Conservation (phyloP, 2,113 vertebrate genomes). For the Cyanoderma ruficeps region DNA sequence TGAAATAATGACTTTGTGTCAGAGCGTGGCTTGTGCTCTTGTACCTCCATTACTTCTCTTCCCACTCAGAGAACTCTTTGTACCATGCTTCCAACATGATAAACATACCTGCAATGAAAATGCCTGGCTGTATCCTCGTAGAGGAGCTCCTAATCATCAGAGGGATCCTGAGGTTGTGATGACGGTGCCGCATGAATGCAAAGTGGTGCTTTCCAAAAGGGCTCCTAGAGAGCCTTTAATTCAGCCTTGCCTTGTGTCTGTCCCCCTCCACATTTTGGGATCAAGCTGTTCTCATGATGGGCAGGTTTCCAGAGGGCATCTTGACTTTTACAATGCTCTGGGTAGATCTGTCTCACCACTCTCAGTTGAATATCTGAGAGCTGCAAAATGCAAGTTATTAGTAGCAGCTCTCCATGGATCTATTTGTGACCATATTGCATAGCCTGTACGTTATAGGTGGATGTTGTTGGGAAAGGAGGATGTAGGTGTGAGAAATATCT, state of each 20-base stretch:
- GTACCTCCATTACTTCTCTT: neutral
- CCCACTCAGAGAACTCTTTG: neutral
- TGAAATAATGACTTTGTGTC: neutral
- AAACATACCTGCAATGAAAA: neutral
- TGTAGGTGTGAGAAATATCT: neutral
- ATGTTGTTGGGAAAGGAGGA: fast-evolving
- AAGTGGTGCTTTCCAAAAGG: neutral
- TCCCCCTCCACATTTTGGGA: fast-evolving
- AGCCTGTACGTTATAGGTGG: fast-evolving
- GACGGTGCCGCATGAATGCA: neutral
- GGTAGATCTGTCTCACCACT: neutral
- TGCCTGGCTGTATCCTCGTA: neutral
- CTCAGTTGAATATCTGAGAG: neutral
- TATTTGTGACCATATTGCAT: fast-evolving
- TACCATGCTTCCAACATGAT: neutral
- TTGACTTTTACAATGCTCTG: neutral
- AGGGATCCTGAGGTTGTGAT: neutral
- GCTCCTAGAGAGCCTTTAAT: neutral
- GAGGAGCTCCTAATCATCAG: neutral
- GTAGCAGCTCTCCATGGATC: neutral
- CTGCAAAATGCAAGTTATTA: neutral
- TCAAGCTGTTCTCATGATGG: neutral
- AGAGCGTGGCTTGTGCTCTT: neutral
- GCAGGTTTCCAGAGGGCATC: neutral
- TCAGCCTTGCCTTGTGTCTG: neutral